A percentile compares a stretch with the other conserved stretches of the same genome.
phyloP scores from a whole-genome alignment of 2,797 vertebrate species.

The Neoniphon sammara region DNA sequence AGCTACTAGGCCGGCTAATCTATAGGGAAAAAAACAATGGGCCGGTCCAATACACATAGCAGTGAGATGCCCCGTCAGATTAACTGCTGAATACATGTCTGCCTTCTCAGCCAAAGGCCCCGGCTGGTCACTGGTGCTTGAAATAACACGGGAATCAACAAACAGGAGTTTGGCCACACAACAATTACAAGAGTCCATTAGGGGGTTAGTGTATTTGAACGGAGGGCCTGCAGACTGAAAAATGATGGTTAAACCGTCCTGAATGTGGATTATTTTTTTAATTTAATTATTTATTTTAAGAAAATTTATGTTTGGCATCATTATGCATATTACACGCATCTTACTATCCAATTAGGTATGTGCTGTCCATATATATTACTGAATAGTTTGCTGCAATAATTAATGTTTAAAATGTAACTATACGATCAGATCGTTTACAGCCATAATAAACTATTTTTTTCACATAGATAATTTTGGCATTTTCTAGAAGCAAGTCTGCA shows the following conservation, averaged over 20 bases:
- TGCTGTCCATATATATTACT: too few species aligned
- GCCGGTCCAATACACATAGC: constrained; percentile 82
- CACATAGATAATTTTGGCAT: too few species aligned
- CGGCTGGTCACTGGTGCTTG: constrained; percentile 76
- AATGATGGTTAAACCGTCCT: too few species aligned
- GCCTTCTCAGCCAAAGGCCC: constrained; percentile 59
- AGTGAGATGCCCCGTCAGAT: constrained; percentile 80
- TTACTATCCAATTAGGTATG: too few species aligned
- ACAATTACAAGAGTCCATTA: constrained; percentile 34
- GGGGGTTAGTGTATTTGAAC: not conserved
- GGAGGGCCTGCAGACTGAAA: too few species aligned
- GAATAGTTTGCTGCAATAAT: not conserved
- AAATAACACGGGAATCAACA: constrained; percentile 84
- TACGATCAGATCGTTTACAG: not conserved
- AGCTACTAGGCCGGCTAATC: constrained; percentile 70
- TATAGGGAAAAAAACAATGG: constrained; percentile 77
- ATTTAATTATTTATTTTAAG: too few species aligned
- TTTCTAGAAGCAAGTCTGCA: too few species aligned
- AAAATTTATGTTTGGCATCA: too few species aligned
- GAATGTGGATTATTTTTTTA: too few species aligned
- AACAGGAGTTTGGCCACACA: constrained; percentile 71
- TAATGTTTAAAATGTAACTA: not conserved
- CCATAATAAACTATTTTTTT: too few species aligned
- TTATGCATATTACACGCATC: too few species aligned
- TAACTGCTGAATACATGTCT: constrained; percentile 82